A percentile compares a stretch with the other conserved stretches of the same genome.
phyloP scores from a whole-genome alignment of 2,113 vertebrate species.

The Ornithorhynchus anatinus region DNA sequence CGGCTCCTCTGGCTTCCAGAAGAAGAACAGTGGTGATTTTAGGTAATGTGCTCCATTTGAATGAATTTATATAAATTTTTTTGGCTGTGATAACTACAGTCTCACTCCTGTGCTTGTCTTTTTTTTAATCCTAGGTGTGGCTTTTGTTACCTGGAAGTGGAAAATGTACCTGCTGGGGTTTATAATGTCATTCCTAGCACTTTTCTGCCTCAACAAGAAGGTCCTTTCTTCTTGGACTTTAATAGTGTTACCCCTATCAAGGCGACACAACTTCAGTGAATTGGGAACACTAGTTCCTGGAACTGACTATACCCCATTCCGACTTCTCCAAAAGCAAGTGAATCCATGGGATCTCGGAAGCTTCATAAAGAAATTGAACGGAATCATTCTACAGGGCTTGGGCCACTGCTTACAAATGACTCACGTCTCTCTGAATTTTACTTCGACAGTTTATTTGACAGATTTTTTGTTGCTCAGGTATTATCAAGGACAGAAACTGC shows the following conservation, averaged over 20 bases:
- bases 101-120: conserved; percentile 23
- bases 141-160: conserved; percentile 93
- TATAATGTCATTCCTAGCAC: conserved; percentile 96
- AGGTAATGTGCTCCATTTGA: conserved; percentile 72
- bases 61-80: not conserved
- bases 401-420: conserved; percentile 25
- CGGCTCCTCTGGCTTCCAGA: conserved; percentile 78
- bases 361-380: not conserved
- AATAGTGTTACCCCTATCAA: conserved; percentile 80
- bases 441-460: conserved; percentile 2
- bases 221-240: conserved; percentile 97
- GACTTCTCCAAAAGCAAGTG: not conserved
- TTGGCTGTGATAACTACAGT: no score
- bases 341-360: not conserved
- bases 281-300: not conserved
- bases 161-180: conserved; percentile 83
- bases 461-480: conserved; percentile 24
- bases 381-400: not conserved
- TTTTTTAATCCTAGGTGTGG: conserved; percentile 82
- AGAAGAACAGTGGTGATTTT: conserved; percentile 93
- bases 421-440: conserved; percentile 6
- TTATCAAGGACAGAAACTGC: conserved; percentile 20
- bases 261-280: conserved; percentile 91
- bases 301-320: not conserved
- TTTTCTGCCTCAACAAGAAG: conserved; percentile 95